Evolutionary conservation across 1,140 invertebrate genomes (phyloP), one percentile per base, ranked within the genome.

Genomic region (Bombus polaris): DNA sequence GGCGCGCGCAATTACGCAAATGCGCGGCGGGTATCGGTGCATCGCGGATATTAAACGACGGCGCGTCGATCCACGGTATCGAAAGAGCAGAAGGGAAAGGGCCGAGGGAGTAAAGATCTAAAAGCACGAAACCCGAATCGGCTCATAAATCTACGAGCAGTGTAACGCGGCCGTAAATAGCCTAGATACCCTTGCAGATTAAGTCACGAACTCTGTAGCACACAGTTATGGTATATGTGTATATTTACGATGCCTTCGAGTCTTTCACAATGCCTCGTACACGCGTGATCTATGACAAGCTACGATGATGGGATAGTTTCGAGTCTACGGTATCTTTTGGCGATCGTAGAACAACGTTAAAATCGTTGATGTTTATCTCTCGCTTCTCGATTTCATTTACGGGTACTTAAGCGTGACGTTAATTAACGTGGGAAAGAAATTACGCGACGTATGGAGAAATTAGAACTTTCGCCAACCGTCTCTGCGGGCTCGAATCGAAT

Each of bases 371-470:
- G 32, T 22, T 68, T 65, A 65, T 62, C 35, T 25, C 35, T 37
- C 37, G 35, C 2, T 28, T 10, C 37, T 12, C 35, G 9, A 25
- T 68, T 35, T 22, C 68, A 39, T 70, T 70, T 70, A 25, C 68
- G 25, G 22, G 0, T 28, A 28, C 25, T 75, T 53, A 75, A 74
- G 39, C 39, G n/a, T 47, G 80, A 42, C 57, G 62, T 9, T 72
- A n/a, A 87, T 88, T 83, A 85, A 80, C 73, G 73, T 39, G 47
- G 72, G 57, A 44, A 72, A 53, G 35, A 42, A 66, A 80, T 70
- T 77, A 71, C 57, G 86, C 88, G 86, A 91, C 91, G 86, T 91
- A 89, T 90, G 91, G 87, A 87, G 87, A 93, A 94, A 94, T 94
- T 93, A 92, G 80, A 90, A 94, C 92, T 91, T 85, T 91, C 86